A percentile compares a stretch with the other conserved stretches of the same genome.
These are phyloP conservation scores for Bradypus variegatus DNA, from an alignment of 2,797 vertebrate species.

Conservation along the genomic window DNA sequence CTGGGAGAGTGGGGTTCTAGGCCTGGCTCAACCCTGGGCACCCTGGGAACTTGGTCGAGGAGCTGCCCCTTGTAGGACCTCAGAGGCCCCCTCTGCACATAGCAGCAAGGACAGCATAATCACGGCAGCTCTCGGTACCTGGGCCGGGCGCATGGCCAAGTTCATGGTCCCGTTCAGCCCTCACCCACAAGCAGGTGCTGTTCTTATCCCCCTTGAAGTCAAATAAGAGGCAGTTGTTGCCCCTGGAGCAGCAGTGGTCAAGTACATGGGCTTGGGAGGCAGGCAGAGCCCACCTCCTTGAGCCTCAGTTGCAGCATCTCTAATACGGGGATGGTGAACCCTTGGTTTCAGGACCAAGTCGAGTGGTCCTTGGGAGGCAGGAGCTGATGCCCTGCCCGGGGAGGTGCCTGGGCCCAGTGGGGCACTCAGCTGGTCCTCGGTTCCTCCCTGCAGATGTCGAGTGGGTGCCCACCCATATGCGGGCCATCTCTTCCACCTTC, in stretches of 20 bases:
- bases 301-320: neutral
- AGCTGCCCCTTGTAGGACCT: neutral
- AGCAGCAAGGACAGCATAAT: neutral
- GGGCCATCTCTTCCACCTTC: conserved; percentile 79
- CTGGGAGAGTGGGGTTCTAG: neutral
- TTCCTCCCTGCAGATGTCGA: conserved; percentile 78
- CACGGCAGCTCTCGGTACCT: neutral
- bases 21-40: neutral
- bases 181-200: neutral
- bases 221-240: neutral
- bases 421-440: neutral
- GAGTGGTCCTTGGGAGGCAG: neutral
- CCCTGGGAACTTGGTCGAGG: neutral
- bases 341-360: neutral
- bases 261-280: neutral
- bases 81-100: neutral
- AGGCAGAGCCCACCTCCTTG: neutral
- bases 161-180: neutral
- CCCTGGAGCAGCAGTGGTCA: neutral
- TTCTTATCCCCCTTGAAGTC: neutral
- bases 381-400: neutral
- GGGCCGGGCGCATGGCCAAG: neutral
- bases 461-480: conserved; percentile 82
- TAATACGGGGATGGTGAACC: neutral
- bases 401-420: neutral